phyloP scores from a whole-genome alignment of 2,888 invertebrate species.

The Patella ulyssiponensis region DNA sequence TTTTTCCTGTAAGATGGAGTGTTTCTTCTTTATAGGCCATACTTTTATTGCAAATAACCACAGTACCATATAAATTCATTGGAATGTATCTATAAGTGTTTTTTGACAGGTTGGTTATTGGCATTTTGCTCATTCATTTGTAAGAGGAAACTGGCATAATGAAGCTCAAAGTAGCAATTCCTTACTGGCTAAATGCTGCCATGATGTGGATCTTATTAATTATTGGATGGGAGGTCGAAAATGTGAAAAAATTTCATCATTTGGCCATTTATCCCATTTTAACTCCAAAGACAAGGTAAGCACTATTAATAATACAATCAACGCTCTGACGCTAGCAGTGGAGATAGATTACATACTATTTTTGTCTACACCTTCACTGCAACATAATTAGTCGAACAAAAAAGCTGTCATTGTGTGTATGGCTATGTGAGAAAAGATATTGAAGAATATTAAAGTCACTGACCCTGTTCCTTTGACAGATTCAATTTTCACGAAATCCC shows the following conservation, averaged over 20 bases:
- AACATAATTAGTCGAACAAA: too few relatives aligned
- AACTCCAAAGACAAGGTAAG: conserved; percentile 66
- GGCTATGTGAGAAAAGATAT: too few relatives aligned
- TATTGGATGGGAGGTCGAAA: conserved; percentile 68
- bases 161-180: conserved; percentile 69
- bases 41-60: too few relatives aligned
- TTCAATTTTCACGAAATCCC: too few relatives aligned
- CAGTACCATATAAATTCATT: too few relatives aligned
- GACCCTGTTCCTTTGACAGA: too few relatives aligned
- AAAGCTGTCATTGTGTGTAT: too few relatives aligned
- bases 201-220: conserved; percentile 73
- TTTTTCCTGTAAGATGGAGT: too few relatives aligned
- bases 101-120: conserved; percentile 68
- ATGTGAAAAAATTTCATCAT: conserved; percentile 67
- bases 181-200: conserved; percentile 73
- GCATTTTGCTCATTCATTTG: conserved; percentile 73
- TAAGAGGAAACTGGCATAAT: conserved; percentile 73
- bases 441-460: too few relatives aligned
- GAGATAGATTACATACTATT: background rate
- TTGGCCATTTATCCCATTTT: conserved; percentile 70
- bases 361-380: too few relatives aligned
- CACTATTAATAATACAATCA: background rate
- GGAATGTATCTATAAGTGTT: background rate
- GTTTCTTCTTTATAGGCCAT: too few relatives aligned
- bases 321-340: background rate